Conservation (phyloP, 1,140 invertebrate species). For the Rhagoletis pomonella region DNA sequence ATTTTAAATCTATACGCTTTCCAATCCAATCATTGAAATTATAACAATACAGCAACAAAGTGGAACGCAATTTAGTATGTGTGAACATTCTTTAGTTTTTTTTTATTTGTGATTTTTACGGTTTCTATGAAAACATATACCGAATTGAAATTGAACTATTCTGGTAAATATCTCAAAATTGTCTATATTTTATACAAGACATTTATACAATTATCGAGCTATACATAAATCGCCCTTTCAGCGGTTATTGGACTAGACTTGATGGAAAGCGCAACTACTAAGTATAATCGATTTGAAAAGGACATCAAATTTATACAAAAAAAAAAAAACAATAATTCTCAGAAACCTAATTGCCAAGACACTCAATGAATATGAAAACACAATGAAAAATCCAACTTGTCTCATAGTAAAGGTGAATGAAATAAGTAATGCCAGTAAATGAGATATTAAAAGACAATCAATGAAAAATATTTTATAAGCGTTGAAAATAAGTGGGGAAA, state of each 20-base stretch:
- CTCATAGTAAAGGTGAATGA: neutral
- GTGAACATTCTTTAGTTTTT: neutral
- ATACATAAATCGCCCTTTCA: neutral
- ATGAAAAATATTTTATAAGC: conserved; percentile 14
- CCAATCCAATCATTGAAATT: too few relatives aligned
- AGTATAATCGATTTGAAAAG: conserved; percentile 34
- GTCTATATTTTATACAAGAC: too few relatives aligned
- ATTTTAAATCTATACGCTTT: too few relatives aligned
- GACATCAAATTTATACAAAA: neutral
- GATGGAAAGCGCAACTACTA: neutral
- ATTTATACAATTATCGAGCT: too few relatives aligned
- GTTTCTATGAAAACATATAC: neutral
- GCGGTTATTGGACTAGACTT: neutral
- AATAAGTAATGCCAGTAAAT: conserved; percentile 2
- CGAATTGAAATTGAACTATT: neutral
- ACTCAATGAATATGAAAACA: neutral
- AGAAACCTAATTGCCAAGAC: conserved; percentile 17
- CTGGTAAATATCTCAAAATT: too few relatives aligned
- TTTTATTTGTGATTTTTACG: neutral
- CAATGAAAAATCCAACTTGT: neutral
- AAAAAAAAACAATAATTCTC: conserved; percentile 9
- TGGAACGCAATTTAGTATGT: neutral
- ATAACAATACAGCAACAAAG: too few relatives aligned
- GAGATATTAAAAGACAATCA: conserved; percentile 39
- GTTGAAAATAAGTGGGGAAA: neutral